Conservation (phyloP, 2,797 vertebrate species). For the Numenius phaeopus region DNA sequence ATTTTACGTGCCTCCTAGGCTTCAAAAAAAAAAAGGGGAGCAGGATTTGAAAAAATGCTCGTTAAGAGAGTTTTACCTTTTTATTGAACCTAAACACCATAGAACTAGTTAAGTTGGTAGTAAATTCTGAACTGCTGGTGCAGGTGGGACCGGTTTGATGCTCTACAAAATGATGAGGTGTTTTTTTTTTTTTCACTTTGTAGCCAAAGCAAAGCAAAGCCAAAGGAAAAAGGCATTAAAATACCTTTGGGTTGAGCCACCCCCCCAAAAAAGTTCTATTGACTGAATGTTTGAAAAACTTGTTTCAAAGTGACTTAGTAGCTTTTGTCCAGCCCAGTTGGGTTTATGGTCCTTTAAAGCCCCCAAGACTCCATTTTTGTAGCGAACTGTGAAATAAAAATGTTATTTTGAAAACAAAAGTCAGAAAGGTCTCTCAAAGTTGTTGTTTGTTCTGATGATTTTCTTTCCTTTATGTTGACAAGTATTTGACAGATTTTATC, state of each 20-base stretch:
- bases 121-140: neutral
- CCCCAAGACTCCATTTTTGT: neutral
- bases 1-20: slow-evolving; percentile 42
- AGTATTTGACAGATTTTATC: neutral
- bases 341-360: neutral
- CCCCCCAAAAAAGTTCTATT: neutral
- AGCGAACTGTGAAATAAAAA: neutral
- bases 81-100: neutral
- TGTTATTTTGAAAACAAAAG: neutral
- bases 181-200: neutral
- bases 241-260: neutral
- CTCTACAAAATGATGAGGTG: neutral
- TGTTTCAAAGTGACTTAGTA: neutral
- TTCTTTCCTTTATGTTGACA: neutral
- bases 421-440: neutral
- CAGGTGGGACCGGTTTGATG: neutral
- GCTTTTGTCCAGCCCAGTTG: neutral
- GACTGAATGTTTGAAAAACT: neutral
- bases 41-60: neutral
- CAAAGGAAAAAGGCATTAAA: neutral
- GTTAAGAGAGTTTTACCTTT: neutral
- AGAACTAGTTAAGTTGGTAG: neutral
- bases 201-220: neutral
- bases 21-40: neutral
- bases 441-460: neutral